Percentiles rank a stretch among this genome's conserved stretches.
Evolutionary conservation across 2,888 invertebrate genomes (phyloP).

Genomic region (Entomobrya multifasciata): DNA sequence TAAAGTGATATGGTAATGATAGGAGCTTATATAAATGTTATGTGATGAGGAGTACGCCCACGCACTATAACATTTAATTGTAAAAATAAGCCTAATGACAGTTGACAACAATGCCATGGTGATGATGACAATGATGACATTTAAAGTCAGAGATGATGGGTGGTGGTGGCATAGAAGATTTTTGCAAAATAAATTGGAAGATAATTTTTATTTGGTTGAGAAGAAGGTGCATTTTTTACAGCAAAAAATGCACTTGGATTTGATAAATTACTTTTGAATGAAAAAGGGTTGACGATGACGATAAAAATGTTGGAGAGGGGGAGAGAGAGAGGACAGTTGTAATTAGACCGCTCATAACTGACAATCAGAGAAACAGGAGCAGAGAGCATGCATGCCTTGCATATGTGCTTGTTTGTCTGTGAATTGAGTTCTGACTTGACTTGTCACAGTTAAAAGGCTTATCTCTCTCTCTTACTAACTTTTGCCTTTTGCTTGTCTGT

Average conservation of each 20-base stretch:
- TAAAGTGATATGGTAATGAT: too few relatives aligned
- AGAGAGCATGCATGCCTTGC: too few relatives aligned
- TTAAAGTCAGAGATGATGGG: not conserved
- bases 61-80: too few relatives aligned
- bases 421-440: not conserved
- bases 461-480: too few relatives aligned
- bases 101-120: not conserved
- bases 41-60: too few relatives aligned
- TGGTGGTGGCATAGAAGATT: not conserved
- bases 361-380: too few relatives aligned
- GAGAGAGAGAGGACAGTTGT: conserved; percentile 1
- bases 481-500: not conserved
- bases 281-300: not conserved
- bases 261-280: not conserved
- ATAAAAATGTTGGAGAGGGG: not conserved
- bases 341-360: conserved; percentile 8
- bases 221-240: too few relatives aligned
- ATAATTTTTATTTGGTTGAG: too few relatives aligned
- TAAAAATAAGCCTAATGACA: too few relatives aligned
- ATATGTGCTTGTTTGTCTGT: too few relatives aligned
- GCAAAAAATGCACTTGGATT: too few relatives aligned
- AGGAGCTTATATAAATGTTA: too few relatives aligned
- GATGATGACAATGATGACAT: not conserved
- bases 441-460: not conserved
- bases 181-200: not conserved